A percentile compares a stretch with the other conserved stretches of the same genome.
These are phyloP conservation scores for Hofmannophila pseudospretella DNA, from an alignment of 2,888 invertebrate genomes.

Conservation along the genomic window DNA sequence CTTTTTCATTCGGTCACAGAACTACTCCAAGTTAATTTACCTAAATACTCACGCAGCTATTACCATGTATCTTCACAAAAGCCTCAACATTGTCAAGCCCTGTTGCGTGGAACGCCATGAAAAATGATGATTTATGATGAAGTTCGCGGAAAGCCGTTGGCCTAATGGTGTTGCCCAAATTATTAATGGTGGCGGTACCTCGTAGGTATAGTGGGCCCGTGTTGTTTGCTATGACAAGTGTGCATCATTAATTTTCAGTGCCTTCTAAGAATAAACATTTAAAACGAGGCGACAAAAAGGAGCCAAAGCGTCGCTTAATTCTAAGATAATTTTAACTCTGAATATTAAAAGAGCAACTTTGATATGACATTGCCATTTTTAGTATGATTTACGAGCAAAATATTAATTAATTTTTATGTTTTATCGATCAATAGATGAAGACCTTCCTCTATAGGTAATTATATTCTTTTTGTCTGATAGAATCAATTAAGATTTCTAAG, in stretches of 20 bases:
- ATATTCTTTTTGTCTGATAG: too few relatives aligned
- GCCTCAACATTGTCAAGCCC: constrained; percentile 1
- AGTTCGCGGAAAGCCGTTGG: constrained; percentile 18
- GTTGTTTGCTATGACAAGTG: not conserved
- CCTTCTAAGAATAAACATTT: too few relatives aligned
- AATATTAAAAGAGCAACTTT: too few relatives aligned
- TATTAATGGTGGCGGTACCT: constrained; percentile 32
- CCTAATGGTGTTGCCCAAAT: constrained; percentile 39
- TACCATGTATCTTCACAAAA: not conserved
- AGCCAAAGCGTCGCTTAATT: too few relatives aligned
- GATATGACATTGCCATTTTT: too few relatives aligned
- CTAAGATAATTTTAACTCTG: too few relatives aligned
- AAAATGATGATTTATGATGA: constrained; percentile 44
- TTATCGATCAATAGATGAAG: too few relatives aligned
- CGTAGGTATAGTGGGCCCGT: not conserved
- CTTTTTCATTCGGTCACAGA: not conserved
- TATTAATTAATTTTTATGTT: too few relatives aligned
- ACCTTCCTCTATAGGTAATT: too few relatives aligned
- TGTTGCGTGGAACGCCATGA: constrained; percentile 17
- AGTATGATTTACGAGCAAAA: too few relatives aligned
- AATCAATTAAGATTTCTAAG: too few relatives aligned
- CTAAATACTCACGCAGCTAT: not conserved
- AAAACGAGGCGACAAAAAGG: too few relatives aligned
- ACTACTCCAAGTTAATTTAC: not conserved
- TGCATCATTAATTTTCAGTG: not conserved